Evolutionary conservation across 2,113 vertebrate species (phyloP).

Genomic region (Atractosteus spatula): DNA sequence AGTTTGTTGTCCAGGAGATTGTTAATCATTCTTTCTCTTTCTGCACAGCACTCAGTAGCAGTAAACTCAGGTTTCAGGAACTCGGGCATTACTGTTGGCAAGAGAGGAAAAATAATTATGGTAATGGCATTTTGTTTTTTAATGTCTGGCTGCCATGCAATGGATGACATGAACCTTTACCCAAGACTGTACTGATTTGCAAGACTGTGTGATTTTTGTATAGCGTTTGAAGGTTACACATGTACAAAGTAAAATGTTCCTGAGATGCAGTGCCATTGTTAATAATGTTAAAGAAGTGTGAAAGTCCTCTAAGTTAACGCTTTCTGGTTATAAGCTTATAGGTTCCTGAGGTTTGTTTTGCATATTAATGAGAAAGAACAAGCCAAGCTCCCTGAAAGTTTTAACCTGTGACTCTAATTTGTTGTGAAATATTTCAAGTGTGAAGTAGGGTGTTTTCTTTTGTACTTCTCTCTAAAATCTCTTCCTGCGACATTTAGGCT

Average conservation of each 20-base stretch:
- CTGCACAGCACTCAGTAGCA: conserved; percentile 76
- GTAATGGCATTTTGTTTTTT: conserved; percentile 49
- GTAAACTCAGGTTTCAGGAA: conserved; percentile 88
- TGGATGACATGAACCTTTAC: neutral
- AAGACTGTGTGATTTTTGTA: neutral
- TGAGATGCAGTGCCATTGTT: too few relatives aligned
- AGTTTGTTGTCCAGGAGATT: too few relatives aligned
- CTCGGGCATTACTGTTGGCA: conserved; percentile 87
- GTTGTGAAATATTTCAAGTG: neutral
- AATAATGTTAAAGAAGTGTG: too few relatives aligned
- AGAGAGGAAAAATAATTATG: conserved; percentile 83
- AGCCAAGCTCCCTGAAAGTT: too few relatives aligned
- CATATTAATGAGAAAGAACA: too few relatives aligned
- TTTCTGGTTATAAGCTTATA: too few relatives aligned
- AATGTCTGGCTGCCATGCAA: neutral
- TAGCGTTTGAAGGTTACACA: too few relatives aligned
- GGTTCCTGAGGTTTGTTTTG: too few relatives aligned
- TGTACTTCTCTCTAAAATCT: neutral
- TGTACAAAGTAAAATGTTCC: too few relatives aligned
- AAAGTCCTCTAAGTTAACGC: too few relatives aligned
- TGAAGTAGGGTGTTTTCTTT: neutral
- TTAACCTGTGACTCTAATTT: neutral
- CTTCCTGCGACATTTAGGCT: conserved; percentile 63
- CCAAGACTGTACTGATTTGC: neutral
- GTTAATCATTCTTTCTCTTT: neutral